phyloP scores from a whole-genome alignment of 2,113 vertebrate genomes.

The Chaetodon trifascialis region DNA sequence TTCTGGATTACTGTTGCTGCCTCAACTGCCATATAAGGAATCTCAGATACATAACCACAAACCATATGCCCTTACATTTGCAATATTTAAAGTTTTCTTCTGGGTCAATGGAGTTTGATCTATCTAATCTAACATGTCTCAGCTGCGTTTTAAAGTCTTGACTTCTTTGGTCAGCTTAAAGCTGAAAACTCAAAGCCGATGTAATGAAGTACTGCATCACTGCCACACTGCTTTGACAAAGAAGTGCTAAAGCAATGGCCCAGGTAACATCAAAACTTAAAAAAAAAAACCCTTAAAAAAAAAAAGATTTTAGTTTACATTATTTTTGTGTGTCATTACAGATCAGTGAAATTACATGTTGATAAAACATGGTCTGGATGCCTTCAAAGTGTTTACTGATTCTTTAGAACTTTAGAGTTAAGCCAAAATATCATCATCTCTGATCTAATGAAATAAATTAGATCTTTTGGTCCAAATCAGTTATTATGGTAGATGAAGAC shows the following conservation, averaged over 20 bases:
- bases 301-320: not conserved
- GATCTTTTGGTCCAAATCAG: not conserved
- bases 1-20: not conserved
- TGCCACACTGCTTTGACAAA: not conserved
- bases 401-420: not conserved
- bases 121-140: not conserved
- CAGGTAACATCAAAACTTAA: not conserved
- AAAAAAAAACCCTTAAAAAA: not conserved
- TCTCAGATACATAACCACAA: not conserved
- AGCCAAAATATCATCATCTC: not conserved
- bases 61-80: not conserved
- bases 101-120: not conserved
- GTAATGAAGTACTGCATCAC: not conserved
- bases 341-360: not conserved
- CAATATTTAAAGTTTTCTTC: not conserved
- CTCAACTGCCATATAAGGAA: not conserved
- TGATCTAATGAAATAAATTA: not conserved
- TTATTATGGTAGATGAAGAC: not conserved
- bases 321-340: not conserved
- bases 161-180: not conserved
- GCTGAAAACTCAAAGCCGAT: not conserved
- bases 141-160: not conserved
- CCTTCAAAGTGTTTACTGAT: not conserved
- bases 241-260: not conserved
- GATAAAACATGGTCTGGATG: too few relatives aligned